These are phyloP conservation scores for Lophius americanus DNA, from an alignment of 2,797 vertebrate species.

Conservation along the genomic window DNA sequence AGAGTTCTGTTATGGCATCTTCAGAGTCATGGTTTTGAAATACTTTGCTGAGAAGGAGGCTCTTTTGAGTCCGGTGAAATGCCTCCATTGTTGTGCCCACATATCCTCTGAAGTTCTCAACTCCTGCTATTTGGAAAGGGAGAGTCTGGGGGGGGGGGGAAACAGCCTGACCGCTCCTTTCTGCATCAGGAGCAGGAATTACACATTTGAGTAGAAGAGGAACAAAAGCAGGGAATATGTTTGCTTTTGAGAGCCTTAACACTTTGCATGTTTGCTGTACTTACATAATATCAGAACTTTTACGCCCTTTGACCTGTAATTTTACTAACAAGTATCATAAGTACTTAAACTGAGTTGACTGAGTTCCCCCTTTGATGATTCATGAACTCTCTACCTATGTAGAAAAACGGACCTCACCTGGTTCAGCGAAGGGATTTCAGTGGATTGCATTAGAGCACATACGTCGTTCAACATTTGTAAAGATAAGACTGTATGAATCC, in stretches of 20 bases:
- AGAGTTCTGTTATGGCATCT: constrained; percentile 41
- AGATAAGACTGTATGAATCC: too few relatives aligned
- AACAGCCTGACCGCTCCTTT: constrained; percentile 20
- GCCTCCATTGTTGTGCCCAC: constrained; percentile 64
- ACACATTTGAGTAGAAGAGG: background rate
- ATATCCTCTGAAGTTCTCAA: constrained; percentile 58
- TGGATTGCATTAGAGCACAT: too few relatives aligned
- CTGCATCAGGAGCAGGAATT: constrained; percentile 1
- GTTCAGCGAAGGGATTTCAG: too few relatives aligned
- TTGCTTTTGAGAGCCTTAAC: background rate
- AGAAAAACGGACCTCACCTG: too few relatives aligned
- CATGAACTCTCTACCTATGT: too few relatives aligned
- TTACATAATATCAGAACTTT: too few relatives aligned
- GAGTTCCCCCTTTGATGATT: too few relatives aligned
- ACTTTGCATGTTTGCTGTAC: too few relatives aligned
- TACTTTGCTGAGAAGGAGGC: constrained; percentile 56
- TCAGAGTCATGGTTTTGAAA: constrained; percentile 57
- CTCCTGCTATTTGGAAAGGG: constrained; percentile 26
- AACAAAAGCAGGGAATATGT: background rate
- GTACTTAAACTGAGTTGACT: too few relatives aligned
- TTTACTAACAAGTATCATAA: too few relatives aligned
- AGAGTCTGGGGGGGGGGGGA: constrained; percentile 36
- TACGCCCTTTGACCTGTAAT: too few relatives aligned
- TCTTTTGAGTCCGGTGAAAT: constrained; percentile 37
- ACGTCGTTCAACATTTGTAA: too few relatives aligned